phyloP scores from a whole-genome alignment of 2,888 invertebrate genomes.

The Philhelius pedissequus region DNA sequence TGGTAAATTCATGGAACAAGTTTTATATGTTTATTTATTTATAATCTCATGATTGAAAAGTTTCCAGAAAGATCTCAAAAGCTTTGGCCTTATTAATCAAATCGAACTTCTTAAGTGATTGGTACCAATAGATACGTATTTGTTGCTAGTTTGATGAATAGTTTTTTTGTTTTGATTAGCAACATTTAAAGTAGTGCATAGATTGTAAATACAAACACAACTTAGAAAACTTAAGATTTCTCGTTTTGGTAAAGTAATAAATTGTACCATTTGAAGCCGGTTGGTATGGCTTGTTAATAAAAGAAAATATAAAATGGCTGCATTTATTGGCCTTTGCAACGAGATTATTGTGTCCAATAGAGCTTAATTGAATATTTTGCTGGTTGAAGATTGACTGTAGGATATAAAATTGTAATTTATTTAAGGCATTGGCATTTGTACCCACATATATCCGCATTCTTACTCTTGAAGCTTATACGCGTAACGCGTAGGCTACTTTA shows the following conservation, averaged over 20 bases:
- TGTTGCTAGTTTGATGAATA: not conserved
- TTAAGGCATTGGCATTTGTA: not conserved
- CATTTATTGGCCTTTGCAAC: not conserved
- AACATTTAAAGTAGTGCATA: not conserved
- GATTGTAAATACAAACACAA: not conserved
- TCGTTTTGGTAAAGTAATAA: not conserved
- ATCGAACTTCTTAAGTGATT: not conserved
- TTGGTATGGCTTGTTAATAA: not conserved
- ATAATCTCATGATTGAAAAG: not conserved
- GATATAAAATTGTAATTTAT: not conserved
- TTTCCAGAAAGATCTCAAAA: constrained; percentile 11
- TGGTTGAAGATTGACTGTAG: not conserved
- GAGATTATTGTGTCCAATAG: not conserved
- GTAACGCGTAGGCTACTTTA: no score
- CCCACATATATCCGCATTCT: not conserved
- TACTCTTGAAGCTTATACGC: no score
- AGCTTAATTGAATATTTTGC: not conserved
- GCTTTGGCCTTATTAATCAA: not conserved
- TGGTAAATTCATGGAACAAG: not conserved
- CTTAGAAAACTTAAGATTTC: not conserved
- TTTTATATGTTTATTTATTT: not conserved
- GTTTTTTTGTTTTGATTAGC: not conserved
- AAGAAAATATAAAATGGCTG: not conserved
- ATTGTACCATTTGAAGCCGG: not conserved
- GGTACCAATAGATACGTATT: not conserved